A percentile compares a stretch with the other conserved stretches of the same genome.
phyloP scores from a whole-genome alignment of 2,888 invertebrate genomes.

The Cataglyphis rosenhaueri region DNA sequence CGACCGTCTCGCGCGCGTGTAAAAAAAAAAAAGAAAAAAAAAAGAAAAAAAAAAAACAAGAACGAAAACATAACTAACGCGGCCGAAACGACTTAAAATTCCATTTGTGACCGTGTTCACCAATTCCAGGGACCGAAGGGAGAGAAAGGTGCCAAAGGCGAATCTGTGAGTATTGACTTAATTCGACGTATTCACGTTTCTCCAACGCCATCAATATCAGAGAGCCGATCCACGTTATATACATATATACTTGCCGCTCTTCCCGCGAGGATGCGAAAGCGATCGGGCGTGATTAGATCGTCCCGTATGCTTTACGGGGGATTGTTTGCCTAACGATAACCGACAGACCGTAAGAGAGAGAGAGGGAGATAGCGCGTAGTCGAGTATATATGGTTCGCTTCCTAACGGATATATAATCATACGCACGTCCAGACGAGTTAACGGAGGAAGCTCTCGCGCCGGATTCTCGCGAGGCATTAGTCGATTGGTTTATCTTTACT shows the following conservation, averaged over 20 bases:
- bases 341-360: neutral
- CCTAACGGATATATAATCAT: constrained; percentile 7
- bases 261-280: constrained; percentile 38
- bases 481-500: constrained; percentile 38
- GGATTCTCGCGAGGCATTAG: constrained; percentile 14
- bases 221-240: constrained; percentile 16
- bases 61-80: constrained; percentile 21
- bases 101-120: constrained; percentile 67
- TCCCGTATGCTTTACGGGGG: neutral
- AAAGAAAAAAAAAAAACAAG: neutral
- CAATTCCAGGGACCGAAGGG: constrained; percentile 93
- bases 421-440: constrained; percentile 12
- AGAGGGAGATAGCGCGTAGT: neutral
- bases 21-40: constrained; percentile 55
- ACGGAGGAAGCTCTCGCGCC: neutral
- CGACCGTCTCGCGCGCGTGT: constrained; percentile 53
- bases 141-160: constrained; percentile 95
- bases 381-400: neutral
- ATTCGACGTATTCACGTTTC: constrained; percentile 61
- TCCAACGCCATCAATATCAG: constrained; percentile 13
- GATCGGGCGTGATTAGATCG: constrained; percentile 15
- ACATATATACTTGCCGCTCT: neutral
- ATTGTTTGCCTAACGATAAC: constrained; percentile 16
- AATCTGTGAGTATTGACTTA: constrained; percentile 89
- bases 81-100: constrained; percentile 68